Conservation (phyloP, 2,113 vertebrate species). For the western clawed frog (Xenopus tropicalis) region UCB_Xtro_10.0 CM004443.2:36327001-36327500, state of each 20-base stretch:
- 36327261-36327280: slow-evolving; percentile 53
- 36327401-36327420: slow-evolving; percentile 41
- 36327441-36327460: slow-evolving; percentile 59
- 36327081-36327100: slow-evolving; percentile 26
- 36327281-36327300: slow-evolving; percentile 55
- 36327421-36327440: slow-evolving; percentile 54
- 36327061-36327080: slow-evolving; percentile 16
- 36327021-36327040: slow-evolving; percentile 57
- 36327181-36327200: slow-evolving; percentile 1
- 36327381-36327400: slow-evolving; percentile 13
- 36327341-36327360: slow-evolving; percentile 42
- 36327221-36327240: slow-evolving; percentile 10
- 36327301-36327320: slow-evolving; percentile 47
- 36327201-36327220: slow-evolving; percentile 13
- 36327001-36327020: slow-evolving; percentile 73
- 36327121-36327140: background rate
- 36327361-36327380: slow-evolving; percentile 37
- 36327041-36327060: slow-evolving; percentile 55
- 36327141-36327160: background rate
- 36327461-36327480: slow-evolving; percentile 75
- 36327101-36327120: slow-evolving; percentile 16
- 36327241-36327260: slow-evolving; percentile 53
- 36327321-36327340: slow-evolving; percentile 36
- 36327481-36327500: slow-evolving; percentile 72
- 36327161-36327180: background rate